phyloP scores from a whole-genome alignment of 2,113 vertebrate species.

The Saimiri boliviensis region DNA sequence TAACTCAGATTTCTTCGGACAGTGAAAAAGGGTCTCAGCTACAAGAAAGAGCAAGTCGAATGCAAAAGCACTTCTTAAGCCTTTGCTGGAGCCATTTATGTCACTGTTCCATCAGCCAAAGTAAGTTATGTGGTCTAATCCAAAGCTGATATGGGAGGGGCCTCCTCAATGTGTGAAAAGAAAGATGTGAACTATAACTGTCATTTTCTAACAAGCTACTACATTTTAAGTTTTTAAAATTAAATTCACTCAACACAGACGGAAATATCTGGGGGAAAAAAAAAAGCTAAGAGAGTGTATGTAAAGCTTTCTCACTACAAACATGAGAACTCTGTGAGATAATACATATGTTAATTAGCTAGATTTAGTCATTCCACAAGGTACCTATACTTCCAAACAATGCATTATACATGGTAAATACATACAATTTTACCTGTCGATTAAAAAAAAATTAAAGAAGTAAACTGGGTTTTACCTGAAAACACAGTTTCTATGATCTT shows the following conservation, averaged over 20 bases:
- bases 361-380: not conserved
- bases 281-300: not conserved
- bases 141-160: not conserved
- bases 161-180: not conserved
- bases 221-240: not conserved
- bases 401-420: not conserved
- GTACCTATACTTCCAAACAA: not conserved
- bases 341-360: not conserved
- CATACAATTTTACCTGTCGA: not conserved
- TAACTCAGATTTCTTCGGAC: not conserved
- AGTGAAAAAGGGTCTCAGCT: not conserved
- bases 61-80: not conserved
- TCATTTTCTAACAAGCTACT: not conserved
- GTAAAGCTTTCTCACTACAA: not conserved
- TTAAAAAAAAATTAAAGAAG: not conserved
- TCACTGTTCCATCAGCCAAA: not conserved
- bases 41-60: not conserved
- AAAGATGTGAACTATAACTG: not conserved
- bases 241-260: not conserved
- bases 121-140: not conserved
- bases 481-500: conserved; percentile 21
- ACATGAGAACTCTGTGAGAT: not conserved
- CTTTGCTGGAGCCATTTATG: not conserved
- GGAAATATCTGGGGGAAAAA: not conserved
- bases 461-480: not conserved